These are phyloP conservation scores for Cyanistes caeruleus DNA, from an alignment of 2,113 vertebrate genomes.

Conservation along the genomic window DNA sequence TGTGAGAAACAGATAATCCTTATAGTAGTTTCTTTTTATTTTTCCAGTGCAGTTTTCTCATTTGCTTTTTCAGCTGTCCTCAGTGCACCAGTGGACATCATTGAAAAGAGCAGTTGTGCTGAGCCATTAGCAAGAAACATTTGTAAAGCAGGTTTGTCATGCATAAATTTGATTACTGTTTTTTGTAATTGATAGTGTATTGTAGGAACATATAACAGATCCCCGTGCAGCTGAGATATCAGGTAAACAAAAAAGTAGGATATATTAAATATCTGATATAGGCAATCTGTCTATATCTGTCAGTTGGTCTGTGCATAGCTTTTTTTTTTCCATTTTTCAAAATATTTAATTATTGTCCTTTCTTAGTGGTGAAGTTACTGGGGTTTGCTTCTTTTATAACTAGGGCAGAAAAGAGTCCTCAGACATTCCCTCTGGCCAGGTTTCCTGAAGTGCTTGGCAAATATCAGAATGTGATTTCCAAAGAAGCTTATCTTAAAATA, in stretches of 20 bases:
- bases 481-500: not conserved
- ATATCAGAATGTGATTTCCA: not conserved
- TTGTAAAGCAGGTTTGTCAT: not conserved
- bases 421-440: not conserved
- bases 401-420: not conserved
- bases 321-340: rapidly evolving
- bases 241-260: not conserved
- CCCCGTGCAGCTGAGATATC: not conserved
- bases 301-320: not conserved
- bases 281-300: no score
- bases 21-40: not conserved
- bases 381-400: not conserved
- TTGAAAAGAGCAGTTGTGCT: not conserved
- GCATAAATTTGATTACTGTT: not conserved
- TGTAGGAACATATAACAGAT: not conserved
- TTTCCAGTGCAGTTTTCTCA: not conserved
- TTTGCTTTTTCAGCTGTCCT: not conserved
- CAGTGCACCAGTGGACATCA: not conserved
- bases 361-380: not conserved
- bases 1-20: not conserved
- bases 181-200: not conserved
- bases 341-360: not conserved
- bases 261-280: not conserved
- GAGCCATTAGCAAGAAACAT: not conserved
- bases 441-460: not conserved